Conservation (phyloP, 2,797 vertebrate genomes). For the Tauraco hartlaubi region DNA sequence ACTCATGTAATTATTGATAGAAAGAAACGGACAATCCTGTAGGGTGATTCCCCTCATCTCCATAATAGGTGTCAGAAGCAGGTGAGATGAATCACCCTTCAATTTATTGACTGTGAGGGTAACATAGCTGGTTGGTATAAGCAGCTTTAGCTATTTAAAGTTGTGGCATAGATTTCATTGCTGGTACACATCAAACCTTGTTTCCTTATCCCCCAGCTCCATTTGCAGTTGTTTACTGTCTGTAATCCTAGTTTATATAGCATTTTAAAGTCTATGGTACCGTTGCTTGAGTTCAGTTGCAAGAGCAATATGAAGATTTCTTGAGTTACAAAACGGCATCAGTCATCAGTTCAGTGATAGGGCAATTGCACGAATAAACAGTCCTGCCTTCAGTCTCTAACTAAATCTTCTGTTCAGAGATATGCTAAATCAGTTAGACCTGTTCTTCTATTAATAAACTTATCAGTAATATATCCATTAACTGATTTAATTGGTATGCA, state of each 20-base stretch:
- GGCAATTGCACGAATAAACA: neutral
- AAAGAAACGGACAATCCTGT: neutral
- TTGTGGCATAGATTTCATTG: neutral
- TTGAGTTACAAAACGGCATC: neutral
- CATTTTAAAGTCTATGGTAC: neutral
- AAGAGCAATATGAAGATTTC: neutral
- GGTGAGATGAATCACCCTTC: neutral
- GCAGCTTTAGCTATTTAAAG: neutral
- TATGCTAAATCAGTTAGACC: slow-evolving; percentile 5
- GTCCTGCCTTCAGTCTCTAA: neutral
- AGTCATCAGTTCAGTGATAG: neutral
- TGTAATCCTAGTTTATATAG: neutral
- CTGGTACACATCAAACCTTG: neutral
- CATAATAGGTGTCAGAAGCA: neutral
- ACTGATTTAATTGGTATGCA: slow-evolving; percentile 34
- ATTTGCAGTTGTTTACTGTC: neutral
- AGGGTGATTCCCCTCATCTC: neutral
- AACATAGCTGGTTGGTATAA: neutral
- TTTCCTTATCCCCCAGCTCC: neutral
- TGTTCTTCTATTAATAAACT: slow-evolving; percentile 40
- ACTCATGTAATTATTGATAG: neutral
- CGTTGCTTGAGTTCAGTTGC: neutral
- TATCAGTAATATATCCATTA: slow-evolving; percentile 49
- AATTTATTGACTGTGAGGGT: neutral
- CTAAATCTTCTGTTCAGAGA: slow-evolving; percentile 1